These are phyloP conservation scores for Belgica antarctica DNA, from an alignment of 2,888 invertebrate species.

Conservation along the genomic window DNA sequence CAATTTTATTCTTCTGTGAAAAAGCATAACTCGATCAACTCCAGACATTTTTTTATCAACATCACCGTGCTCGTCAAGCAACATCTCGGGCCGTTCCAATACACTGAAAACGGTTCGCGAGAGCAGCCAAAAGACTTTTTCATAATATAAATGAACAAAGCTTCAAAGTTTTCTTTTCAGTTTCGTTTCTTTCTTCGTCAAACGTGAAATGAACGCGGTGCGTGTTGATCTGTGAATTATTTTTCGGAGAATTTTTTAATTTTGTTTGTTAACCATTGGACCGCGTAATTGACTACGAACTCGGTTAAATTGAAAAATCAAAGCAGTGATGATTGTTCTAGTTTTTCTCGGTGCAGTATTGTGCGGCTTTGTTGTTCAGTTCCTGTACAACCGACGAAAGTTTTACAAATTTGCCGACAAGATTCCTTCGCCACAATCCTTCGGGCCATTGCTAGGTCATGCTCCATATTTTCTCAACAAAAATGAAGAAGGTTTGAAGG, in stretches of 20 bases:
- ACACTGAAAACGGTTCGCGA: neutral
- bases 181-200: neutral
- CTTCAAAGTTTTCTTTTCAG: slow-evolving; percentile 15
- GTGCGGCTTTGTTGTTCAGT: slow-evolving; percentile 29
- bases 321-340: slow-evolving; percentile 36
- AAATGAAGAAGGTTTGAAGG: slow-evolving; percentile 39
- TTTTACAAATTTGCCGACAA: slow-evolving; percentile 41
- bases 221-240: neutral
- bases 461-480: slow-evolving; percentile 36
- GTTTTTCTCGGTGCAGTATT: slow-evolving; percentile 28
- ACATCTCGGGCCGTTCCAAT: neutral
- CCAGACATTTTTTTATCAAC: neutral
- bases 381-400: slow-evolving; percentile 1
- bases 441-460: slow-evolving; percentile 27
- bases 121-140: neutral
- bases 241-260: neutral
- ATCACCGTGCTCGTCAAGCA: neutral
- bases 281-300: neutral
- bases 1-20: too few relatives aligned
- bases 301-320: too few relatives aligned
- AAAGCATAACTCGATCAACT: too few relatives aligned
- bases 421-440: slow-evolving; percentile 35
- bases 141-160: slow-evolving; percentile 18
- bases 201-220: neutral
- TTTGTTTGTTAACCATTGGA: too few relatives aligned